Evolutionary conservation across 2,797 vertebrate species (phyloP).

Genomic region (Microctenopoma lineatum): DNA sequence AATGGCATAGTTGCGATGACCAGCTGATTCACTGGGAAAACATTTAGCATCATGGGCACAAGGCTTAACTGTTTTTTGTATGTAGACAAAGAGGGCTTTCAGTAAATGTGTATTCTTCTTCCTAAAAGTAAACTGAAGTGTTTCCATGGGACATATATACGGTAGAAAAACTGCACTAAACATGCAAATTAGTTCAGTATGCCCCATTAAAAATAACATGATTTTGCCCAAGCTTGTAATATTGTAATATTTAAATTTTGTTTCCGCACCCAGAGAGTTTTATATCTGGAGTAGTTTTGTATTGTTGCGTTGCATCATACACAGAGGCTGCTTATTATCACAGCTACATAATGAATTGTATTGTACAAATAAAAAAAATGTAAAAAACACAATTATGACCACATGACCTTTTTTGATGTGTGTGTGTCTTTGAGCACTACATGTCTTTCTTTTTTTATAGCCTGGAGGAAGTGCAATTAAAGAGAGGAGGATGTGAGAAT

Average conservation of each 20-base stretch:
- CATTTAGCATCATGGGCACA: constrained; percentile 41
- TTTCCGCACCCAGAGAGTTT: no score
- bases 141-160: neutral
- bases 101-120: constrained; percentile 8
- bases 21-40: constrained; percentile 69
- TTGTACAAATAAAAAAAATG: neutral
- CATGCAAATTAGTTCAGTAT: neutral
- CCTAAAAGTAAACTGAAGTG: constrained; percentile 5
- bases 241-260: neutral
- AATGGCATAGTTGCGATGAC: constrained; percentile 55
- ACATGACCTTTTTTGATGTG: neutral
- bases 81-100: constrained; percentile 68
- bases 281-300: neutral
- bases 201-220: neutral
- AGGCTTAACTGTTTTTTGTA: constrained; percentile 54
- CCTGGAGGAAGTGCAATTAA: neutral
- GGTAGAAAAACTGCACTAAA: neutral
- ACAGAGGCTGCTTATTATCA: neutral
- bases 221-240: neutral
- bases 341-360: neutral
- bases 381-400: neutral
- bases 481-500: neutral
- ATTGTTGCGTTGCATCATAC: neutral
- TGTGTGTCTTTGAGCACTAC: neutral
- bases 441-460: neutral